Evolutionary conservation across 2,888 invertebrate species (phyloP).

Genomic region (Trachelus iudaicus): DNA sequence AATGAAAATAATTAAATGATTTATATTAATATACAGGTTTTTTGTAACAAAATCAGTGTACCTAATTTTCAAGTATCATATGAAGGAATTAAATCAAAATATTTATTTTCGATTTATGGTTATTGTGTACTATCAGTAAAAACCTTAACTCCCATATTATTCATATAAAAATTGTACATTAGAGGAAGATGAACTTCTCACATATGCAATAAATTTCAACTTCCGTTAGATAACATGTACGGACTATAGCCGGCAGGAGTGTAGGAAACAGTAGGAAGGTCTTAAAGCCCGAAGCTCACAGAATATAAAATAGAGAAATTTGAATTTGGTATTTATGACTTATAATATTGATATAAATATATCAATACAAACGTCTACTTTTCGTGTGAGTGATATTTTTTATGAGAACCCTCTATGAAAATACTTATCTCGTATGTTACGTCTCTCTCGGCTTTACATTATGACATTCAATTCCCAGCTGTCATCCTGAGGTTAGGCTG

Average conservation of each 20-base stretch:
- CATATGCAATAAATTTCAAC: neutral
- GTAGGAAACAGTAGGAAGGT: neutral
- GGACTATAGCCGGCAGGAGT: neutral
- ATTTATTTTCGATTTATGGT: slow-evolving; percentile 44
- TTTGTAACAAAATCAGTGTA: slow-evolving; percentile 30
- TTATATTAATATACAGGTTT: slow-evolving; percentile 37
- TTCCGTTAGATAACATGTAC: neutral
- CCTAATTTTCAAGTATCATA: slow-evolving; percentile 29
- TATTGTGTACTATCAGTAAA: neutral
- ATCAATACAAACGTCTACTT: neutral
- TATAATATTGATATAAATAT: slow-evolving; percentile 19
- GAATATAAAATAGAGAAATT: slow-evolving; percentile 31
- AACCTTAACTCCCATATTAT: neutral
- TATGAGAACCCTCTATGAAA: neutral
- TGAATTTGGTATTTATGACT: slow-evolving; percentile 43
- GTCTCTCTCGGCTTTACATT: neutral
- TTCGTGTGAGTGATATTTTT: slow-evolving; percentile 14
- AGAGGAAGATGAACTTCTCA: neutral
- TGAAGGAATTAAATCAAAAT: slow-evolving; percentile 46
- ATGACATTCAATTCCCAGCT: slow-evolving; percentile 5
- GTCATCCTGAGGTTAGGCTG: slow-evolving; percentile 40
- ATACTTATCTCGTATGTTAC: neutral
- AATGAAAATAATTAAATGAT: slow-evolving; percentile 10
- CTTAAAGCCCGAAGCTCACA: neutral
- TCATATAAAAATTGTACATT: neutral